These are phyloP conservation scores for Drosophila carrolli DNA, from an alignment of 1,140 invertebrate genomes.

Conservation along the genomic window DNA sequence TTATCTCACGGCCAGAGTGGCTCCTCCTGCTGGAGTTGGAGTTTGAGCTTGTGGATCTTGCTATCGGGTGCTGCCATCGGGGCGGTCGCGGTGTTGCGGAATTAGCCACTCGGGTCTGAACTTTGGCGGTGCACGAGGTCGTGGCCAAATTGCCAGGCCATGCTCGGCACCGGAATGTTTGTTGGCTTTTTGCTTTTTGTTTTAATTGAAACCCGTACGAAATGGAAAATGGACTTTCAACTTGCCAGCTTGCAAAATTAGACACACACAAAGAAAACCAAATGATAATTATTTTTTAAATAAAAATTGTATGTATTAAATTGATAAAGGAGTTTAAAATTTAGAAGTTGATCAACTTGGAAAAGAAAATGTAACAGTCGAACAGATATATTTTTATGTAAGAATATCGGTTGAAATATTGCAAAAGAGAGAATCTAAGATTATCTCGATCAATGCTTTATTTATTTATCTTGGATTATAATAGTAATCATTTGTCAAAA, in stretches of 20 bases:
- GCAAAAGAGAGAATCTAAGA: too few relatives aligned
- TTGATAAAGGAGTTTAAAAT: too few relatives aligned
- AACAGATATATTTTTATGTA: too few relatives aligned
- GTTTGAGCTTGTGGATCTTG: conserved; percentile 22
- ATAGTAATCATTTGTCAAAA: too few relatives aligned
- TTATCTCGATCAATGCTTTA: too few relatives aligned
- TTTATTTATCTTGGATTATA: too few relatives aligned
- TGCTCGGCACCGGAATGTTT: conserved; percentile 43
- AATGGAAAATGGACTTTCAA: conserved; percentile 75
- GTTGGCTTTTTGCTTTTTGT: conserved; percentile 47
- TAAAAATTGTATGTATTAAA: too few relatives aligned
- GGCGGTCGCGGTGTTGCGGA: conserved; percentile 60
- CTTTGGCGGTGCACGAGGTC: conserved; percentile 64
- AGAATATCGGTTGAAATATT: too few relatives aligned
- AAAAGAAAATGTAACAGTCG: too few relatives aligned
- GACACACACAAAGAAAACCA: conserved; percentile 22
- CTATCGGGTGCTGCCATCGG: conserved; percentile 63
- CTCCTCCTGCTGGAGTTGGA: conserved; percentile 8
- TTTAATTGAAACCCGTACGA: conserved; percentile 77
- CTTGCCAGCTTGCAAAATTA: conserved; percentile 62
- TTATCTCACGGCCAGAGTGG: conserved; percentile 59
- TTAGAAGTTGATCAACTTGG: too few relatives aligned
- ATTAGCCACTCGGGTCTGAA: conserved; percentile 65
- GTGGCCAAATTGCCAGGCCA: conserved; percentile 60
- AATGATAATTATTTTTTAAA: not conserved